Evolutionary conservation across 2,113 vertebrate species (phyloP).

Genomic region (Lophura nycthemera): DNA sequence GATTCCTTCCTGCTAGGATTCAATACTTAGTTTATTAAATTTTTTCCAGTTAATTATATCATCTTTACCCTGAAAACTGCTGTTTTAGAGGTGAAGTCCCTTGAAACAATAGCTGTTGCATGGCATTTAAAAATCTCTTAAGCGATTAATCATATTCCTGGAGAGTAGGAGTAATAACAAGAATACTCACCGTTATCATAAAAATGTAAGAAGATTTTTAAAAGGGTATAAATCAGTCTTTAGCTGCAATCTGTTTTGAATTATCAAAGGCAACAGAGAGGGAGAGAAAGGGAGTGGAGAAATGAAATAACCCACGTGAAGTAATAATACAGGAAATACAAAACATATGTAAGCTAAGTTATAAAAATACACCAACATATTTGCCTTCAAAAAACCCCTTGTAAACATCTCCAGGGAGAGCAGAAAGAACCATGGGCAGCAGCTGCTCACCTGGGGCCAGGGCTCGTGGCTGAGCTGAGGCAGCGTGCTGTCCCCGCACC

Average conservation of each 20-base stretch:
- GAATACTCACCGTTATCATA: neutral
- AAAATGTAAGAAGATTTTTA: slow-evolving; percentile 28
- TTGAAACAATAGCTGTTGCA: neutral
- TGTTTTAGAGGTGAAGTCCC: neutral
- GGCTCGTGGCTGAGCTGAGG: neutral
- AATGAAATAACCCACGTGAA: neutral
- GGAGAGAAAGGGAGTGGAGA: neutral
- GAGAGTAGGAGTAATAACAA: neutral
- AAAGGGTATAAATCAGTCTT: slow-evolving; percentile 37
- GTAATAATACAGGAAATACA: slow-evolving; percentile 29
- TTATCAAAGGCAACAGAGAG: slow-evolving; percentile 24
- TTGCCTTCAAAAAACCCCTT: neutral
- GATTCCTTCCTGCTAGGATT: neutral
- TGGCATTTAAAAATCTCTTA: neutral
- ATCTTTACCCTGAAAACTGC: neutral
- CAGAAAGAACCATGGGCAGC: neutral
- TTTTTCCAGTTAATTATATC: neutral
- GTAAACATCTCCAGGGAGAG: neutral
- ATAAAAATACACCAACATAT: neutral
- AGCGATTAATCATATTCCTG: neutral
- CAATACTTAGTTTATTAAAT: slow-evolving; percentile 1
- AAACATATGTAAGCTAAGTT: neutral
- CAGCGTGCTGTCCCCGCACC: rapidly evolving
- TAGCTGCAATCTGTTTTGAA: slow-evolving; percentile 28
- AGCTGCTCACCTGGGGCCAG: neutral